phyloP scores from a whole-genome alignment of 2,797 vertebrate species.

The Pelochelys cantorii region DNA sequence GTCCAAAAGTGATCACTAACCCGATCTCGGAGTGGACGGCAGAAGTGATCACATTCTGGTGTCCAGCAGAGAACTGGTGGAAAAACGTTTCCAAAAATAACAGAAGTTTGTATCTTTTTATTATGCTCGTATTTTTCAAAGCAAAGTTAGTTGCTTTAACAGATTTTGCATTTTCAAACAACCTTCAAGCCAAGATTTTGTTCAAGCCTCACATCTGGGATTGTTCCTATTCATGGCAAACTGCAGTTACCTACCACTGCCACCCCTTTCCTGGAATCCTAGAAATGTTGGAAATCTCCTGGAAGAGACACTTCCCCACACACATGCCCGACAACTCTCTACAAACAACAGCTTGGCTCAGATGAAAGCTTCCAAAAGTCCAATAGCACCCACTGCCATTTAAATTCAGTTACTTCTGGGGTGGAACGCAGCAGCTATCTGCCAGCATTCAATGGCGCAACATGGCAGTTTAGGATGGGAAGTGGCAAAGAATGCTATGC shows the following conservation, averaged over 20 bases:
- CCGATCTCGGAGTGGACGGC: background rate
- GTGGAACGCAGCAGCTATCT: background rate
- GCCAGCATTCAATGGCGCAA: background rate
- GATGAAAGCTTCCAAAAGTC: background rate
- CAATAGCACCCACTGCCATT: background rate
- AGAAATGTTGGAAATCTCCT: constrained; percentile 31
- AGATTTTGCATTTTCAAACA: background rate
- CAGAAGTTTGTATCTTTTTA: background rate
- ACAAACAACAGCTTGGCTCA: background rate
- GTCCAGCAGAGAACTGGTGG: constrained; percentile 4
- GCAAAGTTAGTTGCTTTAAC: background rate
- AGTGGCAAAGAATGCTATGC: background rate
- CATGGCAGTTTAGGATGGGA: background rate
- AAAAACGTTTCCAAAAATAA: background rate
- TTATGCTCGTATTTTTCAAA: background rate
- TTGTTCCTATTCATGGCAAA: background rate
- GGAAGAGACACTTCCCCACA: background rate
- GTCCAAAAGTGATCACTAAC: background rate
- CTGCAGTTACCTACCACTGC: accelerated
- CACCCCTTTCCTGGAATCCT: constrained; percentile 36
- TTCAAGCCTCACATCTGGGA: background rate
- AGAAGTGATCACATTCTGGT: background rate
- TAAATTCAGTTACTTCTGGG: background rate
- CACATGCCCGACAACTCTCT: background rate
- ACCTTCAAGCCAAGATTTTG: background rate